These are phyloP conservation scores for Helogale parvula DNA, from an alignment of 2,113 vertebrate genomes.

Conservation along the genomic window DNA sequence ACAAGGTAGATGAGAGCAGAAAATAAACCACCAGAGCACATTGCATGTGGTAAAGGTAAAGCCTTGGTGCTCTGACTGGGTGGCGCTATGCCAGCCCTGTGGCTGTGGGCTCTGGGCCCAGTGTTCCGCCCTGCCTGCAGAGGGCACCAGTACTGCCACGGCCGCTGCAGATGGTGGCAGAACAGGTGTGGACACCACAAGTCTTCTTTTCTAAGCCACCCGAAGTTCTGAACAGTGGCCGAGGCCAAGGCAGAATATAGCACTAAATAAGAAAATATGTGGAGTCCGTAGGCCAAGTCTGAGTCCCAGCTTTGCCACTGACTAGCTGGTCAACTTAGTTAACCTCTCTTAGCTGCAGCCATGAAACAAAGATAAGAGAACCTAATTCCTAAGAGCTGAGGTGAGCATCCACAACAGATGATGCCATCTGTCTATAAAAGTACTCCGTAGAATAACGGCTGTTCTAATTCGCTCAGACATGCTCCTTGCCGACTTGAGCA, in stretches of 20 bases:
- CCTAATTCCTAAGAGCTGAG: not conserved
- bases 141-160: not conserved
- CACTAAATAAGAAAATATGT: not conserved
- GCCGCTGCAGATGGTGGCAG: not conserved
- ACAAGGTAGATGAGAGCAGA: accelerated
- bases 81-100: not conserved
- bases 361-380: not conserved
- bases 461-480: not conserved
- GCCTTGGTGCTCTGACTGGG: not conserved
- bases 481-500: not conserved
- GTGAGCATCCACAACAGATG: not conserved
- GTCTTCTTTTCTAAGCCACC: not conserved
- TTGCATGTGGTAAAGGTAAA: not conserved
- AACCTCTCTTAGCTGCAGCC: not conserved
- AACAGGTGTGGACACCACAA: not conserved
- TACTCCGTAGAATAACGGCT: not conserved
- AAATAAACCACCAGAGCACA: not conserved
- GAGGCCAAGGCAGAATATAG: not conserved
- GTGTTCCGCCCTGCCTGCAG: not conserved
- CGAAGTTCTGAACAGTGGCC: not conserved
- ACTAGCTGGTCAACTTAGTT: not conserved
- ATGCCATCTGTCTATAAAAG: not conserved
- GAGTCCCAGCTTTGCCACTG: not conserved
- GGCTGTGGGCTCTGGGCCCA: not conserved
- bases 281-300: not conserved